Evolutionary conservation across 2,888 invertebrate species (phyloP).

Genomic region (Rhamphomyia laevipes): DNA sequence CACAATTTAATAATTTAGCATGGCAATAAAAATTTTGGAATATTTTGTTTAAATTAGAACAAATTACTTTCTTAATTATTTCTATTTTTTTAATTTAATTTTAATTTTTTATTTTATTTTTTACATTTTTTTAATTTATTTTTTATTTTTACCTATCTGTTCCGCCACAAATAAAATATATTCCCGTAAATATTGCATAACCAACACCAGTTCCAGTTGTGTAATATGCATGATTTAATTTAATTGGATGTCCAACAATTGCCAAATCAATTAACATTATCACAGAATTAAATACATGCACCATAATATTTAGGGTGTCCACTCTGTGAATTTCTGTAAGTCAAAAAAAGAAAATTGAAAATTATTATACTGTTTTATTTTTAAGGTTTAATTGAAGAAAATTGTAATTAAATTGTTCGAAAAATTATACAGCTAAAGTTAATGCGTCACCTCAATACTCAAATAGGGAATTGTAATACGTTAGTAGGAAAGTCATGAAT

Average conservation of each 20-base stretch:
- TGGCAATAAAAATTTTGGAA: too few species aligned
- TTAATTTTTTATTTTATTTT: background rate
- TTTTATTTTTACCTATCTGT: constrained; percentile 43
- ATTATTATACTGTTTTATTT: too few species aligned
- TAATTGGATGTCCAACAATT: constrained; percentile 58
- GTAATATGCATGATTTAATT: constrained; percentile 43
- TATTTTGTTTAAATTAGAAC: too few species aligned
- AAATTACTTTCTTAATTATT: too few species aligned
- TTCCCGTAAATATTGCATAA: constrained; percentile 56
- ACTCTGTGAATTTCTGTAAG: constrained; percentile 32
- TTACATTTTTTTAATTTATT: background rate
- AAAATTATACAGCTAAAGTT: too few species aligned
- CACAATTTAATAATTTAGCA: too few species aligned
- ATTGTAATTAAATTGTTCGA: too few species aligned
- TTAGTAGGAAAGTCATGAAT: too few species aligned
- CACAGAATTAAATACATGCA: constrained; percentile 51
- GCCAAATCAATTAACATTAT: constrained; percentile 60
- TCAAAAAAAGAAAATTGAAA: background rate
- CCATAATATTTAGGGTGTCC: constrained; percentile 37
- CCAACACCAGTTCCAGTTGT: constrained; percentile 47
- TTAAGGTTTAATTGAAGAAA: too few species aligned
- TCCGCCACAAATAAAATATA: constrained; percentile 63
- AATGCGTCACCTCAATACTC: too few species aligned
- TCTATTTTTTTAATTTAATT: background rate
- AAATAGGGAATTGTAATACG: too few species aligned